Evolutionary conservation across 2,888 invertebrate species (phyloP).

Genomic region (Trissoscelio sp.): DNA sequence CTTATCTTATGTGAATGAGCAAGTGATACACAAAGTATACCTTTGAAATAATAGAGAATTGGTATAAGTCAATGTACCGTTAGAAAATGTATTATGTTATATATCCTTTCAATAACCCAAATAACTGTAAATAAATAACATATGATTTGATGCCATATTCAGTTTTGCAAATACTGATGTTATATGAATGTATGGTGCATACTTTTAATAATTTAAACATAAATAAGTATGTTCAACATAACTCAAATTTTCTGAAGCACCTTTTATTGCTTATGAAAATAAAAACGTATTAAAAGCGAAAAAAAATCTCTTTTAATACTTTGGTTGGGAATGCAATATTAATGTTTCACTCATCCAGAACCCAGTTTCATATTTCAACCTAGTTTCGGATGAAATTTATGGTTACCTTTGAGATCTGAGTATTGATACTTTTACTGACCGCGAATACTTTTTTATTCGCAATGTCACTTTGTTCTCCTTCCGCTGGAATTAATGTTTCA

Average conservation of each 20-base stretch:
- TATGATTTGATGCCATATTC: not conserved
- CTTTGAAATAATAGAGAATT: slow-evolving; percentile 32
- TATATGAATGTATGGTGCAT: not conserved
- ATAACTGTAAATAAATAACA: slow-evolving; percentile 23
- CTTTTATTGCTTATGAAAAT: slow-evolving; percentile 3
- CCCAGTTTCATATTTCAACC: slow-evolving; percentile 65
- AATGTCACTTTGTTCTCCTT: slow-evolving; percentile 60
- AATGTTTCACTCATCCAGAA: slow-evolving; percentile 58
- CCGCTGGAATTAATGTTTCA: slow-evolving; percentile 53
- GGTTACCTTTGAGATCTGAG: slow-evolving; percentile 48
- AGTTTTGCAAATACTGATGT: not conserved
- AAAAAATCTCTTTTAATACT: slow-evolving; percentile 24
- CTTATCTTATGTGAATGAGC: not conserved
- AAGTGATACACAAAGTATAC: slow-evolving; percentile 1
- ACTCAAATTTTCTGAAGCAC: not conserved
- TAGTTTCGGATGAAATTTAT: slow-evolving; percentile 61
- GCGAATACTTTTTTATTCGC: slow-evolving; percentile 54
- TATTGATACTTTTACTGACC: slow-evolving; percentile 65
- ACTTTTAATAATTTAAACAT: not conserved
- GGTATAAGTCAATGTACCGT: slow-evolving; percentile 26
- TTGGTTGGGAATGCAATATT: slow-evolving; percentile 40
- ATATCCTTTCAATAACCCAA: slow-evolving; percentile 25
- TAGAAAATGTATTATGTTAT: slow-evolving; percentile 22
- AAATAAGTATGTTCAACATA: not conserved
- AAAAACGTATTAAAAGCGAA: not conserved